phyloP scores from a whole-genome alignment of 2,888 invertebrate genomes.

The Troides oblongomaculatus region DNA sequence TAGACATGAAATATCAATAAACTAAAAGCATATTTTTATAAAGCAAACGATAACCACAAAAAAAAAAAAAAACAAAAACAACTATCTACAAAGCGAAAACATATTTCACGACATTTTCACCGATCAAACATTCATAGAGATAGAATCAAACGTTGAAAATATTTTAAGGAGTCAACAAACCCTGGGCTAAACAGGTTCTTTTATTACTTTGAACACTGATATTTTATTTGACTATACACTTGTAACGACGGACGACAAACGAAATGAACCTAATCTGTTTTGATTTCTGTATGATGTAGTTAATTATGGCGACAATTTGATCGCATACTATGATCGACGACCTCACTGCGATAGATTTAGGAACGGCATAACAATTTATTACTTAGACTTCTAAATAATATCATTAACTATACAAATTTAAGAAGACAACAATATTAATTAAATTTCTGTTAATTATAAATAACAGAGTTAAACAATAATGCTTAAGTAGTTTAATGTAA shows the following conservation, averaged over 20 bases:
- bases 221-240: conserved; percentile 60
- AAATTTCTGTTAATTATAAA: too few species aligned
- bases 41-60: background rate
- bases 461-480: too few species aligned
- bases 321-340: conserved; percentile 3
- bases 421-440: too few species aligned
- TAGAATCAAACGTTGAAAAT: conserved; percentile 53
- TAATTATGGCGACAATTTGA: conserved; percentile 18
- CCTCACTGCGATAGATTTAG: background rate
- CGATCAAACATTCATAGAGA: conserved; percentile 42
- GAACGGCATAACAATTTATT: background rate
- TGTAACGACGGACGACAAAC: conserved; percentile 37
- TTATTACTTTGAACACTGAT: conserved; percentile 71
- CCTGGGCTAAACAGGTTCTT: conserved; percentile 63
- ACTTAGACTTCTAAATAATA: background rate
- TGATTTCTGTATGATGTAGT: conserved; percentile 31
- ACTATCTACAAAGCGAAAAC: background rate
- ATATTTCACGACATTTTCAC: conserved; percentile 28
- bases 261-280: conserved; percentile 35
- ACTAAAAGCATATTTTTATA: background rate
- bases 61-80: background rate
- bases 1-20: too few species aligned
- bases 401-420: too few species aligned
- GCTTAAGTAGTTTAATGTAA: background rate
- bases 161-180: conserved; percentile 75